Conservation (phyloP, 1,140 invertebrate genomes). For the Pteromalus puparum region DNA sequence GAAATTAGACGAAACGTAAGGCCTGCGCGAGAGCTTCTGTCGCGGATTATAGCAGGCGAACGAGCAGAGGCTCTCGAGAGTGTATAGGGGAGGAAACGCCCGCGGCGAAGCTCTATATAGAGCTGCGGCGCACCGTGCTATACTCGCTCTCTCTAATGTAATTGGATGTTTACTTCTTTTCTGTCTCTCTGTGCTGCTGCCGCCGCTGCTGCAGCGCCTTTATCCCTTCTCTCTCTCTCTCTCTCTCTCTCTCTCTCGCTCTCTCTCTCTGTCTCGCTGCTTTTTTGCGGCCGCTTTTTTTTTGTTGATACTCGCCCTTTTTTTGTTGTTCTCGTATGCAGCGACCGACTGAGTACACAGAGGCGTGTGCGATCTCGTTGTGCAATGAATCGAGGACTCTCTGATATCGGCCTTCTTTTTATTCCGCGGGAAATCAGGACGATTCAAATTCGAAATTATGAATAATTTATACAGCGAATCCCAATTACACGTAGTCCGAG, state of each 20-base stretch:
- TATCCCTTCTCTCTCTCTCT: not conserved
- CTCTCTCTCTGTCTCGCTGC: not conserved
- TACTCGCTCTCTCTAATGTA: slow-evolving; percentile 45
- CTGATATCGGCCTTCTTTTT: not conserved
- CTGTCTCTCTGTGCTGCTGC: not conserved
- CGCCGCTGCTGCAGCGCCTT: not conserved
- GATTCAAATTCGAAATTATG: not conserved
- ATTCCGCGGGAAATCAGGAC: not conserved
- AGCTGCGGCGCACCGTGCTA: too few species aligned
- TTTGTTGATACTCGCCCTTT: not conserved
- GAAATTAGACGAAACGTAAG: slow-evolving; percentile 43
- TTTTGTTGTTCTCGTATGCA: not conserved
- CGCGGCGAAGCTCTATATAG: not conserved
- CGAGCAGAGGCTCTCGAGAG: not conserved
- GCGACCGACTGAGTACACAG: not conserved
- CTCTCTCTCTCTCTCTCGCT: not conserved
- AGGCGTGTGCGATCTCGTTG: not conserved
- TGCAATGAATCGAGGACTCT: not conserved
- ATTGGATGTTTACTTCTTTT: slow-evolving; percentile 51
- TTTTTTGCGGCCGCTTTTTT: not conserved
- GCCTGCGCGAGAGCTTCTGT: not conserved
- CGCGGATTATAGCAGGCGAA: slow-evolving; percentile 39
- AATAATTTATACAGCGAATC: not conserved
- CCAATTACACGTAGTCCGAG: not conserved
- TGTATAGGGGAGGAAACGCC: slow-evolving; percentile 15